These are phyloP conservation scores for Eristalis pertinax DNA, from an alignment of 2,888 invertebrate species.

Conservation along the genomic window DNA sequence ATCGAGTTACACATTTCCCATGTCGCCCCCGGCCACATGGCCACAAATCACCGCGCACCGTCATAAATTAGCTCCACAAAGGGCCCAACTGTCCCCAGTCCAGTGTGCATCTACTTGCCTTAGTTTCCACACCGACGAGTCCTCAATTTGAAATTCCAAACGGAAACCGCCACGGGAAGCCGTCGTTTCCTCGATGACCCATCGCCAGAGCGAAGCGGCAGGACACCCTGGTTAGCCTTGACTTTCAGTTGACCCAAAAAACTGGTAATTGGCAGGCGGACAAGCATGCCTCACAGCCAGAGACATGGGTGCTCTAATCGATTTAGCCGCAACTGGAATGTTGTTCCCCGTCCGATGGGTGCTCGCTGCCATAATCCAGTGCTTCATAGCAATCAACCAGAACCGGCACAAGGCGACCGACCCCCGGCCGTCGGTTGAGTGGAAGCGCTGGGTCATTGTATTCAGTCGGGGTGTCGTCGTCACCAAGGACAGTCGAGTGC, in stretches of 20 bases:
- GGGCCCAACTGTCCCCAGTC: background rate
- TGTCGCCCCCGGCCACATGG: background rate
- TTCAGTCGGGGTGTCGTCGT: background rate
- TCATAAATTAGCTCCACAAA: conserved; percentile 43
- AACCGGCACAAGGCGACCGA: background rate
- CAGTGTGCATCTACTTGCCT: conserved; percentile 59
- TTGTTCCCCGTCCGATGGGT: background rate
- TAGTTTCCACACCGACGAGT: conserved; percentile 7
- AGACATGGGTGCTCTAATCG: background rate
- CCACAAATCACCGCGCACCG: conserved; percentile 43
- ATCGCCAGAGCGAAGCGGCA: background rate
- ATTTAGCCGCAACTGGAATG: background rate
- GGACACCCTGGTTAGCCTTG: conserved; percentile 52
- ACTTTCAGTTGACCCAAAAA: conserved; percentile 65
- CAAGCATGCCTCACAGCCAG: background rate
- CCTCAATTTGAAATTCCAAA: conserved; percentile 23
- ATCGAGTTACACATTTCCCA: conserved; percentile 49
- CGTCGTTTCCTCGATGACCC: background rate
- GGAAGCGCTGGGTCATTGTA: background rate
- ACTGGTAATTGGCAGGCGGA: conserved; percentile 30
- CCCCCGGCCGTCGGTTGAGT: background rate
- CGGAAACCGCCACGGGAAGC: conserved; percentile 59
- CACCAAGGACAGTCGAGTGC: conserved; percentile 37
- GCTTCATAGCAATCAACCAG: background rate
- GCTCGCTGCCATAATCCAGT: background rate